Conservation (phyloP, 53 echinoderm and acorn worm species). For the Apostichopus leukothele region DNA sequence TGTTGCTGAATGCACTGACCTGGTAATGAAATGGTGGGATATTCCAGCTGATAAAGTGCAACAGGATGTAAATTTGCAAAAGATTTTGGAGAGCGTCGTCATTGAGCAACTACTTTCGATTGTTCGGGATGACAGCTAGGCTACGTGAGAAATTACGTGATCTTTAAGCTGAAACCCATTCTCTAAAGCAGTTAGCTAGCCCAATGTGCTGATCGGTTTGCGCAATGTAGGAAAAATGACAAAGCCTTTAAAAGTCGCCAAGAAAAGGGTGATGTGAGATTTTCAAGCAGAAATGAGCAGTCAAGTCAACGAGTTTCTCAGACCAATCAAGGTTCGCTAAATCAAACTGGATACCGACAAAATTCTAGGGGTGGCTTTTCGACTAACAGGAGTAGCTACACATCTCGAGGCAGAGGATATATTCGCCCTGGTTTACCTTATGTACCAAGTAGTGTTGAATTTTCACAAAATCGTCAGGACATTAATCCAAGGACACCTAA, state of each 20-base stretch:
- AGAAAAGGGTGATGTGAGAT: neutral
- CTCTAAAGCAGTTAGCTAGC: neutral
- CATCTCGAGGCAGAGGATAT: neutral
- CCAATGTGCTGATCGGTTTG: conserved; percentile 23
- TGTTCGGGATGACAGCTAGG: conserved; percentile 18
- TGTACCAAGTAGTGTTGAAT: neutral
- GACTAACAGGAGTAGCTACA: neutral
- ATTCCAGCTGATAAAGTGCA: neutral
- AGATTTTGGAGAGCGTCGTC: conserved; percentile 15
- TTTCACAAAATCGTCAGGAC: too few species aligned
- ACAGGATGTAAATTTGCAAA: neutral
- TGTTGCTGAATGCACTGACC: neutral
- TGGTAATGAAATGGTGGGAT: conserved; percentile 1
- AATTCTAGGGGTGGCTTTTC: neutral
- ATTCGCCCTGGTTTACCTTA: neutral
- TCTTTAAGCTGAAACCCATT: conserved; percentile 11
- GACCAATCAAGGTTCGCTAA: neutral
- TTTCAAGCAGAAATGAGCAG: neutral
- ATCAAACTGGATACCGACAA: neutral
- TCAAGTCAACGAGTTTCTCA: neutral
- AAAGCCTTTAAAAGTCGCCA: neutral
- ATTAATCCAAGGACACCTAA: neutral
- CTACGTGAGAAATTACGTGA: conserved; percentile 18
- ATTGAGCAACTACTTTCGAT: conserved; percentile 33
- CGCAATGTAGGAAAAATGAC: neutral